Conservation (phyloP, 2,797 vertebrate species). For the Clarias platycephalus region DNA sequence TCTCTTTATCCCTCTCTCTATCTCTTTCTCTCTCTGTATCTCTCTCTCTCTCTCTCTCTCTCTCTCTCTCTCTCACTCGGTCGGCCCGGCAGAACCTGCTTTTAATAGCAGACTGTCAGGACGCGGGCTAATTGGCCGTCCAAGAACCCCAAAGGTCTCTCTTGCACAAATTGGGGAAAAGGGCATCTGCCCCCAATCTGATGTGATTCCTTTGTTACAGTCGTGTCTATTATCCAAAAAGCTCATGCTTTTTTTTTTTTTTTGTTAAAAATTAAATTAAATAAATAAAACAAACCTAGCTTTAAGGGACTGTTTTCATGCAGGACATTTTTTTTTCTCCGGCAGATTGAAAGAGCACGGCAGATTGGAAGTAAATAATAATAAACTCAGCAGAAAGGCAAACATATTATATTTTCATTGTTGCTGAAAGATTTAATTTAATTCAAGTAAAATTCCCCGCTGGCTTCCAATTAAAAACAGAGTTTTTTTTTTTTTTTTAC, state of each 20-base stretch:
- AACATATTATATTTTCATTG: slow-evolving; percentile 59
- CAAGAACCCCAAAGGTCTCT: slow-evolving; percentile 79
- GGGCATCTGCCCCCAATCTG: slow-evolving; percentile 77
- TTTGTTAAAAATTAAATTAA: slow-evolving; percentile 61
- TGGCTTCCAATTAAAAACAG: slow-evolving; percentile 81
- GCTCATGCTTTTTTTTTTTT: slow-evolving; percentile 58
- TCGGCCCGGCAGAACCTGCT: slow-evolving; percentile 46
- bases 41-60: background rate
- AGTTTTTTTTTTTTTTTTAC: slow-evolving; percentile 65
- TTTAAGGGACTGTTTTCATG: slow-evolving; percentile 44
- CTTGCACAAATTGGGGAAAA: slow-evolving; percentile 79
- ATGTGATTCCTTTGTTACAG: slow-evolving; percentile 77
- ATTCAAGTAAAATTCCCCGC: slow-evolving; percentile 75
- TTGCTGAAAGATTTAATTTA: slow-evolving; percentile 76
- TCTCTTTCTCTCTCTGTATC: background rate
- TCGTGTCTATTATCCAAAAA: slow-evolving; percentile 78
- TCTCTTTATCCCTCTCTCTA: background rate
- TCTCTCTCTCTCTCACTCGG: background rate
- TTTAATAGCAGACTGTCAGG: slow-evolving; percentile 82
- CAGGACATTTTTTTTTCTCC: slow-evolving; percentile 60
- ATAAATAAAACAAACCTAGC: slow-evolving; percentile 67
- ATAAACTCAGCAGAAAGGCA: slow-evolving; percentile 64
- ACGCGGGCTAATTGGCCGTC: slow-evolving; percentile 81
- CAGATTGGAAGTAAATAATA: slow-evolving; percentile 74
- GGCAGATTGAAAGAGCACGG: slow-evolving; percentile 69